Evolutionary conservation across 2,113 vertebrate species (phyloP), one percentile per base, ranked within the genome.

Genomic region (Eurystomus gularis): DNA sequence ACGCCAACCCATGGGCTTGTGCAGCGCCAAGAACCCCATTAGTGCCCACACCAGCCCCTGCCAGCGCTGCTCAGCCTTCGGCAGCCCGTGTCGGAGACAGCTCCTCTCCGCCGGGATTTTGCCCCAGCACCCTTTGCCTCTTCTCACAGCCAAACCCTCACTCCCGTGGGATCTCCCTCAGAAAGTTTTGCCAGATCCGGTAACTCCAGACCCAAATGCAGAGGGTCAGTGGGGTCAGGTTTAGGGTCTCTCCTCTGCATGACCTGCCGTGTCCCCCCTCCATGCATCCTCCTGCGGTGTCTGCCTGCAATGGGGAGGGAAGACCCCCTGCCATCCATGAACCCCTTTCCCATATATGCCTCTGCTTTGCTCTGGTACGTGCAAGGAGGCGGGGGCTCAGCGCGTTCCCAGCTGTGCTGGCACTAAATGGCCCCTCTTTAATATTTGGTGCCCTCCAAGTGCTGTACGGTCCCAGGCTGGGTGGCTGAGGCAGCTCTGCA

Each of bases 201-300:
- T 33, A 54, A 48, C 51, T 28, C 19, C n/a, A 65, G 42, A n/a
- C 6, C 5, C 0, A 0, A 17, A 65, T 1, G 0, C 14, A 6
- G 0, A 2, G 28, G 3, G 3, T 17, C 0, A 0, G 8, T 3
- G 1, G 46, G 61, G 23, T 14, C 2, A 4, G 17, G 7, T 62
- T 90, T n/a, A 28, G 54, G 29, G 79, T 58, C 17, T 83, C 48
- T 64, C 49, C 54, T 79, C 52, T 4, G 0, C 66, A 72, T 60
- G 49, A 57, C 7, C 33, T 33, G 44, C 40, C 3, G 0, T 42
- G 15, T 15, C 42, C 42, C 42, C n/a, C 51, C 51, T 52, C 35
- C 3, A 1, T 1, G 0, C 21, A 8, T 49, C 91, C 14, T 40
- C 21, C 20, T 52, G 52, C 1, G 2, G 18, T 64, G 37, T 39